Evolutionary conservation across 2,888 invertebrate genomes (phyloP).

Genomic region (Plebejus melissa): DNA sequence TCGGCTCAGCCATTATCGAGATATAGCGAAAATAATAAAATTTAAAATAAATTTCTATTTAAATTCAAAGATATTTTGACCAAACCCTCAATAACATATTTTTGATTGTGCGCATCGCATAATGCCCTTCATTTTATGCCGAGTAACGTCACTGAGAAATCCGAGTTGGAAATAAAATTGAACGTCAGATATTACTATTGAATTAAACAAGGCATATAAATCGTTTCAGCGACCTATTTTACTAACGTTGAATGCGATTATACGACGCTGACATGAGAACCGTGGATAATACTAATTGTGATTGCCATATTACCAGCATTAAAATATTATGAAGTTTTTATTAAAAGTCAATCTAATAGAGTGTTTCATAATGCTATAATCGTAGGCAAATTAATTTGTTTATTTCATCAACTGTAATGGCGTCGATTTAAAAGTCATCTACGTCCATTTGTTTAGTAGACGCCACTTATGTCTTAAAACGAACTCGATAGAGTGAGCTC

Average conservation of each 20-base stretch:
- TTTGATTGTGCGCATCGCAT: background rate
- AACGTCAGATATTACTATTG: slow-evolving; percentile 22
- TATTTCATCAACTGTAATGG: background rate
- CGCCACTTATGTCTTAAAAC: background rate
- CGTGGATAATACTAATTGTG: slow-evolving; percentile 23
- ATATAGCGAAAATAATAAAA: too few relatives aligned
- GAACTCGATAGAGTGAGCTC: background rate
- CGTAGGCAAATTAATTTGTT: background rate
- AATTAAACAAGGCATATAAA: slow-evolving; percentile 27
- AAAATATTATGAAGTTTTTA: slow-evolving; percentile 16
- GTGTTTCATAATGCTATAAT: background rate
- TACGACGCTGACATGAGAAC: slow-evolving; percentile 17
- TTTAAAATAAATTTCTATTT: too few relatives aligned
- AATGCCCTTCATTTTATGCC: slow-evolving; percentile 1
- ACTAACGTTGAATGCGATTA: slow-evolving; percentile 18
- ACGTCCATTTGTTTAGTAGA: background rate
- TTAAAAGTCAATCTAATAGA: slow-evolving; percentile 5
- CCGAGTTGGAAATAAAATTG: background rate
- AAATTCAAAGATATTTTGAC: too few relatives aligned
- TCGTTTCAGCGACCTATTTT: slow-evolving; percentile 25
- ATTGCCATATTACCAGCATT: slow-evolving; percentile 25
- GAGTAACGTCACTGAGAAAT: background rate
- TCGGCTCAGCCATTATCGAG: too few relatives aligned
- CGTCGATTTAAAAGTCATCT: background rate
- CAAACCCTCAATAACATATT: background rate